Conservation (phyloP, 2,113 vertebrate genomes). For the Apteryx mantelli region DNA sequence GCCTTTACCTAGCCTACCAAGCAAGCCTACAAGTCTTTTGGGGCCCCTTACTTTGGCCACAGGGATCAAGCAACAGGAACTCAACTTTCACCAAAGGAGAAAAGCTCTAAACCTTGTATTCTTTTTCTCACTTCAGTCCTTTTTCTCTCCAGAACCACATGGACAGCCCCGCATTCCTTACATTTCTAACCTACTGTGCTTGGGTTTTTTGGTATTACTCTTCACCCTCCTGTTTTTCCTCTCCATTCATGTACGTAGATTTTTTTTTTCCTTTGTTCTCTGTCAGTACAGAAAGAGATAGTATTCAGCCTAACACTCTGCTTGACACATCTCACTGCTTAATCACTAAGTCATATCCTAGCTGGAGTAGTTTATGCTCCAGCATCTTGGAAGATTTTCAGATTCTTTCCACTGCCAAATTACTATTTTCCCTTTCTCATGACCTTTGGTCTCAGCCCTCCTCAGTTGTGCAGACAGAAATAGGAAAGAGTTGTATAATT, state of each 20-base stretch:
- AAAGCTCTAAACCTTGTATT: background rate
- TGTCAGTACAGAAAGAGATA: background rate
- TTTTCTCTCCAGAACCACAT: rapidly evolving
- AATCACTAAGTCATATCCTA: background rate
- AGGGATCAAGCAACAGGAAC: background rate
- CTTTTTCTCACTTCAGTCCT: background rate
- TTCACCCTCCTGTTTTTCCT: background rate
- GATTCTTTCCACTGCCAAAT: background rate
- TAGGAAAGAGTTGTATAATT: background rate
- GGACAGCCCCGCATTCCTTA: background rate
- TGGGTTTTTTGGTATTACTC: background rate
- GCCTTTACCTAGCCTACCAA: background rate
- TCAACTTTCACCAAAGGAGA: background rate
- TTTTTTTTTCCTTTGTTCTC: background rate
- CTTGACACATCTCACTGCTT: background rate
- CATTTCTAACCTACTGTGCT: background rate
- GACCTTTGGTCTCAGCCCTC: background rate
- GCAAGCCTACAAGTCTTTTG: background rate
- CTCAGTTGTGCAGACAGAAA: background rate
- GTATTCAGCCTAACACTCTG: background rate
- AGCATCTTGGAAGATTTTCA: background rate
- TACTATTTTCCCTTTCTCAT: background rate
- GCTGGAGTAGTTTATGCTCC: background rate
- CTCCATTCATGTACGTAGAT: background rate
- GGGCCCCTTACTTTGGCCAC: background rate